Conservation (phyloP, 2,113 vertebrate species). For the Phylloscopus trochilus region DNA sequence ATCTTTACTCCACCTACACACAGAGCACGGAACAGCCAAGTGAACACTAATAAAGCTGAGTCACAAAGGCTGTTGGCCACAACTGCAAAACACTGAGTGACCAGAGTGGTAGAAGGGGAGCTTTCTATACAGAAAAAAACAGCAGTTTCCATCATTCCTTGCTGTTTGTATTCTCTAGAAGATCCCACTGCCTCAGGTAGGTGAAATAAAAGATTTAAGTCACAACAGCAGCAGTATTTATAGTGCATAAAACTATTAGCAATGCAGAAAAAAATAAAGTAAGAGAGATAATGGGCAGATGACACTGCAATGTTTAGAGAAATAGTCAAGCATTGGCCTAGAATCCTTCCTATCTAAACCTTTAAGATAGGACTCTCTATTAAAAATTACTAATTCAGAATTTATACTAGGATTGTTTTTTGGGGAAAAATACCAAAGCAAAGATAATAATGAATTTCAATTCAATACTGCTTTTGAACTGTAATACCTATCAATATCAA, state of each 20-base stretch:
- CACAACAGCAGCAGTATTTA: background rate
- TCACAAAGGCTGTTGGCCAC: background rate
- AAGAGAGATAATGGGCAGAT: background rate
- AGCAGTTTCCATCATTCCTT: background rate
- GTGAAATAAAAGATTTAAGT: background rate
- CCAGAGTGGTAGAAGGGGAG: background rate
- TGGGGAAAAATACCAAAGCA: background rate
- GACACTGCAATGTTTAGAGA: background rate
- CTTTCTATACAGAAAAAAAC: background rate
- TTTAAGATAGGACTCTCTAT: background rate
- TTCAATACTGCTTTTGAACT: background rate
- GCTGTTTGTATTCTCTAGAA: background rate
- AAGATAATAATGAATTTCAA: background rate
- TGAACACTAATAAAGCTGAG: background rate
- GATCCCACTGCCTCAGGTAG: background rate
- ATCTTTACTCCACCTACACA: conserved; percentile 78
- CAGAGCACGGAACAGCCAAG: background rate
- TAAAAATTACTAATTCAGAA: background rate
- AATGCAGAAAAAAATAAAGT: background rate
- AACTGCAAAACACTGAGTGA: background rate
- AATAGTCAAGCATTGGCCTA: background rate
- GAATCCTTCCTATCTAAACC: background rate
- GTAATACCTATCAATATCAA: background rate
- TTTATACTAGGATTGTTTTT: background rate
- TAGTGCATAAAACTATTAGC: background rate